phyloP scores from a whole-genome alignment of 2,113 vertebrate genomes.

The Pipa parva region DNA sequence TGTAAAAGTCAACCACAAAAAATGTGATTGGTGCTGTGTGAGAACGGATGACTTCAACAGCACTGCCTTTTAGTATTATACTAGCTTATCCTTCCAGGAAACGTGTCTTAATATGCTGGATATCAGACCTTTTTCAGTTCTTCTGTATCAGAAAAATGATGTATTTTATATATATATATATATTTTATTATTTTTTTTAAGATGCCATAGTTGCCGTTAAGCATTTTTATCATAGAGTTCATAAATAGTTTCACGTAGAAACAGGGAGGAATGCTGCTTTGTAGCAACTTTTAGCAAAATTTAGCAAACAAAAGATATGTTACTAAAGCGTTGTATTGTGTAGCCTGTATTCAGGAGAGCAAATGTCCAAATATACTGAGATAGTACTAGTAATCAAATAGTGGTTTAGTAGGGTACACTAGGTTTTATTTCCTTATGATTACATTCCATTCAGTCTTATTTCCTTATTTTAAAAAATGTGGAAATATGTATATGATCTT shows the following conservation, averaged over 20 bases:
- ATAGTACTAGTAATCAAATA: slow-evolving; percentile 11
- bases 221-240: slow-evolving; percentile 3
- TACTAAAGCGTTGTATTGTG: background rate
- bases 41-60: slow-evolving; percentile 42
- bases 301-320: background rate
- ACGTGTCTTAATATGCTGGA: slow-evolving; percentile 44
- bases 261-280: background rate
- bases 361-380: background rate
- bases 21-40: slow-evolving; percentile 62
- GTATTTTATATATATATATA: slow-evolving; percentile 15
- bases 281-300: background rate
- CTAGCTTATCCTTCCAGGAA: slow-evolving; percentile 10
- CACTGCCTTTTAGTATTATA: slow-evolving; percentile 42
- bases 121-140: slow-evolving; percentile 14
- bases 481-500: too few relatives aligned
- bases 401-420: slow-evolving; percentile 19
- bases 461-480: too few relatives aligned
- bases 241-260: background rate
- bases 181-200: slow-evolving; percentile 32
- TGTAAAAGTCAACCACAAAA: slow-evolving; percentile 88
- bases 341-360: slow-evolving; percentile 22
- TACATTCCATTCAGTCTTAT: too few relatives aligned
- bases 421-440: too few relatives aligned
- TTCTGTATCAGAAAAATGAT: slow-evolving; percentile 38
- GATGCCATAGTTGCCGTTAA: slow-evolving; percentile 20